Evolutionary conservation across 2,113 vertebrate genomes (phyloP).

Genomic region (Myanophis thanlyinensis): DNA sequence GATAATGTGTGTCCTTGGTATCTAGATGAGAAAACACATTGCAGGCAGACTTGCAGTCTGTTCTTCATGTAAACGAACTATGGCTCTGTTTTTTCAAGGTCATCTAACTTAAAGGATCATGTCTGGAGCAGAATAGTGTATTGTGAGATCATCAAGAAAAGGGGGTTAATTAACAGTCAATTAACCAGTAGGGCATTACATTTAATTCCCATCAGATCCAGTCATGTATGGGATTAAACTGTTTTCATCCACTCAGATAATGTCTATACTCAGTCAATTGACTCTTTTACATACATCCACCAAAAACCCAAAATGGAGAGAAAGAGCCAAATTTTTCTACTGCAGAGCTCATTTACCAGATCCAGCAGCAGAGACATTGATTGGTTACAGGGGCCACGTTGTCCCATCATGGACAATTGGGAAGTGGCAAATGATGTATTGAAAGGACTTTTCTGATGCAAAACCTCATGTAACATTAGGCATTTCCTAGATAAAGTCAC

Average conservation of each 20-base stretch:
- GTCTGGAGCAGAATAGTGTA: not conserved
- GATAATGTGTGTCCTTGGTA: constrained; percentile 1
- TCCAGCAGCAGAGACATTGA: not conserved
- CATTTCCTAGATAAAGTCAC: not conserved
- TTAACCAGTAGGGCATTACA: not conserved
- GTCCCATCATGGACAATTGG: not conserved
- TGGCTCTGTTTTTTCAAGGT: not conserved
- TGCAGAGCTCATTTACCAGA: not conserved
- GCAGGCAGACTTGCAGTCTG: not conserved
- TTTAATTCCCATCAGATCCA: not conserved
- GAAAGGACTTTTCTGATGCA: not conserved
- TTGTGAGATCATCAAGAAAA: not conserved
- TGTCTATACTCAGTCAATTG: not conserved
- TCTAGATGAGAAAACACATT: not conserved
- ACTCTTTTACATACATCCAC: not conserved
- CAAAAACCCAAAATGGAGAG: not conserved
- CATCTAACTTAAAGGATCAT: not conserved
- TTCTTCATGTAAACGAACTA: not conserved
- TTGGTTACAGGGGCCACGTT: not conserved
- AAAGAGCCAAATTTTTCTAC: not conserved
- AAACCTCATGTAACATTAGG: not conserved
- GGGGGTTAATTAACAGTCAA: not conserved
- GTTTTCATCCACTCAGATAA: not conserved
- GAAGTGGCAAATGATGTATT: not conserved
- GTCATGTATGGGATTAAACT: not conserved